Conservation (phyloP, 2,797 vertebrate genomes). For the Rachycentron canadum region DNA sequence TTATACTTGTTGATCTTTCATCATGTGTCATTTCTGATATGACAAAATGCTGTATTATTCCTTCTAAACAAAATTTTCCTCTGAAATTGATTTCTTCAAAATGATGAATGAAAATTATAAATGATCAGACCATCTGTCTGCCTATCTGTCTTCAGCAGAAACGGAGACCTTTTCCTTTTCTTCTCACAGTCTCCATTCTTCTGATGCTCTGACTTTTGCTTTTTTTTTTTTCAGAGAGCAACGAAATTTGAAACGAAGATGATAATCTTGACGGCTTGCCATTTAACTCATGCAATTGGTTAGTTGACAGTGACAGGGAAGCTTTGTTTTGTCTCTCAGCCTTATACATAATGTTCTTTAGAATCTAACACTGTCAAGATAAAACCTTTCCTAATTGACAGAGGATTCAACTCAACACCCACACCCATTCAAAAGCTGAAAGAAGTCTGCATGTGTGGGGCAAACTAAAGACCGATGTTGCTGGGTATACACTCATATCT, state of each 20-base stretch:
- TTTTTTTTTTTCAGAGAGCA: constrained; percentile 25
- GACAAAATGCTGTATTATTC: constrained; percentile 9
- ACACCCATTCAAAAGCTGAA: constrained; percentile 17
- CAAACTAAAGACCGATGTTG: constrained; percentile 38
- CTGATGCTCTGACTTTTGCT: constrained; percentile 1
- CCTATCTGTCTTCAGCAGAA: constrained; percentile 29
- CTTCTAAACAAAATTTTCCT: constrained; percentile 2
- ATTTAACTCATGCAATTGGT: not conserved
- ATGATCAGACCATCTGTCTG: constrained; percentile 13
- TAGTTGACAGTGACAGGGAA: constrained; percentile 3
- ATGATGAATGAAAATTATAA: constrained; percentile 48
- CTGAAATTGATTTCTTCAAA: constrained; percentile 21
- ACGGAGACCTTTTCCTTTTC: constrained; percentile 48
- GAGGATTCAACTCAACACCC: constrained; percentile 49
- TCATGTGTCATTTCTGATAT: constrained; percentile 37
- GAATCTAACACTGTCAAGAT: constrained; percentile 61
- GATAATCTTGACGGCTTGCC: constrained; percentile 26
- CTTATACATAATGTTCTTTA: constrained; percentile 8
- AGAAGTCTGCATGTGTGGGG: constrained; percentile 7
- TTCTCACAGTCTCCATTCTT: constrained; percentile 36
- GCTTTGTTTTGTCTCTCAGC: constrained; percentile 18
- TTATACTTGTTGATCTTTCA: constrained; percentile 38
- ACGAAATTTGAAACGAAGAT: constrained; percentile 8
- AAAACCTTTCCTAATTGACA: constrained; percentile 47
- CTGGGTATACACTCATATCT: constrained; percentile 33